Base-by-base conservation (phyloP, 2,888 invertebrate species). In the Augochlorella aurata region DNA sequence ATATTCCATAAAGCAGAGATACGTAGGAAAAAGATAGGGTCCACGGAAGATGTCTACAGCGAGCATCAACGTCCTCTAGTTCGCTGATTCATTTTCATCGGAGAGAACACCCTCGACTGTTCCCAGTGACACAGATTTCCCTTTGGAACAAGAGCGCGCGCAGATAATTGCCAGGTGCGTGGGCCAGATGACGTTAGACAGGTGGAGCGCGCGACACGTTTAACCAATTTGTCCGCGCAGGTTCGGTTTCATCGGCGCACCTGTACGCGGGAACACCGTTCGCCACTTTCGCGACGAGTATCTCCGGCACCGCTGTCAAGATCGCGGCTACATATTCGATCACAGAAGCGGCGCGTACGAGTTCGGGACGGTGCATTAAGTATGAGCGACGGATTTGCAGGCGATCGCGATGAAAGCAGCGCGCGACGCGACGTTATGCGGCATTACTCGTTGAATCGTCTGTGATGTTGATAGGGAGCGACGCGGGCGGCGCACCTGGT, bases 401-500 rank as follows among this genome's bases (percentile, higher is more conserved):
- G 74, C 65, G 70, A 77, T 78, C 77, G 58, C 45, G 65, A 69
- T 29, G 79, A 77, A 76, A 84, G 73, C 65, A 24, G 24, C 63
- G n/a, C 24, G 29, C 54, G 70, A 47, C 61, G 77, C 70, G 54
- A 74, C 68, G 71, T 80, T 68, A 72, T 73, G 76, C 67, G 74
- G 75, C 72, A 73, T 75, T 77, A 70, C 78, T 65, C 77, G 80
- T 70, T 68, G 81, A 73, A 75, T 83, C 75, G 78, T 63, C 79
- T 54, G 54, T 81, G 81, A 85, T 69, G 77, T 29, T 81, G 84
- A 85, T 84, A 77, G 84, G 72, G 79, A 69, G 58, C 29, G 85
- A 84, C 79, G 74, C 68, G 74, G 79, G 71, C 68, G 80, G 83
- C 83, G 81, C 89, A 88, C 89, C 89, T 89, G 89, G 89, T 85